Base-by-base conservation (phyloP, 2,888 invertebrate genomes). In the Elysia crispata region DNA sequence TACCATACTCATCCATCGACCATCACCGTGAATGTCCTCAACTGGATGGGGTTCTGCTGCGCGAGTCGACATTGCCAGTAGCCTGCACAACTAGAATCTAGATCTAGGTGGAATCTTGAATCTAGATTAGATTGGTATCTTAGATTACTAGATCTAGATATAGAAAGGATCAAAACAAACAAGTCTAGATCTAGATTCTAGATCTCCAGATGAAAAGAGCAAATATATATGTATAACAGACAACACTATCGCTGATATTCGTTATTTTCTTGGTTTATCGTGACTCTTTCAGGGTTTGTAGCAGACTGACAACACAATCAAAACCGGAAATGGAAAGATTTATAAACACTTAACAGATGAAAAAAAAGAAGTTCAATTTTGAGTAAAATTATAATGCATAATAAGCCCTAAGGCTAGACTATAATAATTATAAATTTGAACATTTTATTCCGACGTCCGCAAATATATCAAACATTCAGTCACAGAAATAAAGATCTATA, bases 1-100 rank as follows among this genome's bases (percentile, higher is more conserved):
- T 93, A 95, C 95, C 93, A 96, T 95, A 92, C 95, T 95, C 92
- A 96, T 94, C 97, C 97, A 97, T 89, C 97, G 94, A 89, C 95
- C 95, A 93, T 97, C 97, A 75, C 96, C 97, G 88, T 96, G 96
- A 69, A 94, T 93, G 93, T 97, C 97, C 90, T 94, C 94, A 86
- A 95, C 94, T 84, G 95, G 94, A 83, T 94, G 93, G 85, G 97
- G 95, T 86, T 94, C 92, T 86, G 95, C 94, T 90, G 96, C 96
- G 70, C 88, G 94, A 94, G 95, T 96, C 95, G 95, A 95, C 80
- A 78, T 83, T 25, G 20, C 30, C 33, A 31, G 41, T 6, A n/a
- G n/a, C n/a, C n/a, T n/a, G n/a, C n/a, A 8, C 64, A n/a, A 33
- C n/a, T 41, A 18, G 25, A 13, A 73, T 8, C 25, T 62, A 62